Evolutionary conservation across 2,113 vertebrate genomes (phyloP).

Genomic region (Gallinago media): DNA sequence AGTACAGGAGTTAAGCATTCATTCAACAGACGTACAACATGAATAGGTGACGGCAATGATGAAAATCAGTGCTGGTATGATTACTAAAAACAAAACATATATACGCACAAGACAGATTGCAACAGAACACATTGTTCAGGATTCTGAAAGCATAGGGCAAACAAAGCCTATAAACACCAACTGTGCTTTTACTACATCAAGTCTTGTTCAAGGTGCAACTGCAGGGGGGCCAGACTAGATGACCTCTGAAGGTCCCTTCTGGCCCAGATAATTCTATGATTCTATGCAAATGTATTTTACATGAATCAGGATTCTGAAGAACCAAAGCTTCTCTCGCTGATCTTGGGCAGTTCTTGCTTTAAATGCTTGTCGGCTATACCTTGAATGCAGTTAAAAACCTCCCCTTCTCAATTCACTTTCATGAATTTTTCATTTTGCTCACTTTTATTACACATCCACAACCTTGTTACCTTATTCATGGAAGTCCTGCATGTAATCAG

Average conservation of each 20-base stretch:
- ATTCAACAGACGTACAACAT: not conserved
- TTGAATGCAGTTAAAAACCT: not conserved
- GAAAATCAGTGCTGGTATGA: not conserved
- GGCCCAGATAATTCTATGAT: too few relatives aligned
- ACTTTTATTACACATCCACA: not conserved
- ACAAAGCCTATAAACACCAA: not conserved
- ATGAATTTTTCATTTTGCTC: not conserved
- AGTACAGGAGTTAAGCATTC: not conserved
- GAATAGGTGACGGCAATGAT: not conserved
- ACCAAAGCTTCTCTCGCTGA: not conserved
- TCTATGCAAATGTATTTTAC: not conserved
- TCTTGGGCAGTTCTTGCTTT: not conserved
- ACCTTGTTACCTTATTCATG: not conserved
- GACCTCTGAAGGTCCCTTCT: too few relatives aligned
- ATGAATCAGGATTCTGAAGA: not conserved
- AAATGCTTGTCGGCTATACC: not conserved
- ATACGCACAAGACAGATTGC: accelerated
- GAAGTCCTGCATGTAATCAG: not conserved
- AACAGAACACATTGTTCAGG: not conserved
- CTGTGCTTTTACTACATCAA: not conserved
- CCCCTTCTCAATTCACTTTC: not conserved
- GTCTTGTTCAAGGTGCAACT: not conserved
- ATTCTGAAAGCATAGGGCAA: not conserved
- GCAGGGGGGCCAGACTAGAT: too few relatives aligned
- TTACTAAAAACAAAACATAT: not conserved